Evolutionary conservation across 2,888 invertebrate genomes (phyloP).

Genomic region (Spodoptera picta): DNA sequence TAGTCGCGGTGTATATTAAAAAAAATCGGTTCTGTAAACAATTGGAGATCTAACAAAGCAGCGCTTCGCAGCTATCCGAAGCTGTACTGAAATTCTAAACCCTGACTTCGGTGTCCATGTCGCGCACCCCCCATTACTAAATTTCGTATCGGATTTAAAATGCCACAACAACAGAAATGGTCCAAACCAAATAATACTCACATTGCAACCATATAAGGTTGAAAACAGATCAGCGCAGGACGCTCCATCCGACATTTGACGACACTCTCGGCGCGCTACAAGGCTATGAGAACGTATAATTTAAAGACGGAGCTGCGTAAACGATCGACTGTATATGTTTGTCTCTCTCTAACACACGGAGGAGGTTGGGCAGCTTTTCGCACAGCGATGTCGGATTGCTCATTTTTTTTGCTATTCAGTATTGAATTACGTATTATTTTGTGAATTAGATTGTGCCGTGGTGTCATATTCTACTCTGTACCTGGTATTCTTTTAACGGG

Average conservation of each 20-base stretch:
- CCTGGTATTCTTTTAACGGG: constrained; percentile 73
- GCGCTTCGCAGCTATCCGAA: constrained; percentile 87
- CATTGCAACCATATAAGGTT: neutral
- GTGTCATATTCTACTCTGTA: constrained; percentile 84
- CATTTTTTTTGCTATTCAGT: constrained; percentile 85
- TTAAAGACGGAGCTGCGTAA: constrained; percentile 83
- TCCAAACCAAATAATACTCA: constrained; percentile 43
- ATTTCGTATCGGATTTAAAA: constrained; percentile 76
- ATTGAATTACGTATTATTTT: constrained; percentile 87
- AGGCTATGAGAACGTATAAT: constrained; percentile 89
- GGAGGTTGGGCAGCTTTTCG: constrained; percentile 75
- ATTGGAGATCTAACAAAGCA: constrained; percentile 86
- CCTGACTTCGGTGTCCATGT: constrained; percentile 87
- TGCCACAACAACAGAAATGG: constrained; percentile 42
- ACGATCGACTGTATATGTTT: constrained; percentile 60
- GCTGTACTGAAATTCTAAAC: constrained; percentile 89
- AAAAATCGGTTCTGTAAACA: constrained; percentile 85
- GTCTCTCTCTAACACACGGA: constrained; percentile 71
- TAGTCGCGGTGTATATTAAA: constrained; percentile 70
- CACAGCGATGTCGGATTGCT: constrained; percentile 78
- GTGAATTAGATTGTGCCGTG: constrained; percentile 86
- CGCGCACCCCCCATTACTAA: constrained; percentile 88
- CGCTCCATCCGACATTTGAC: constrained; percentile 61
- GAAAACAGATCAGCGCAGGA: constrained; percentile 51
- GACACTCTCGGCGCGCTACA: constrained; percentile 69